Evolutionary conservation across 2,888 invertebrate genomes (phyloP), one percentile per base, ranked within the genome.

Genomic region (Salticus scenicus): DNA sequence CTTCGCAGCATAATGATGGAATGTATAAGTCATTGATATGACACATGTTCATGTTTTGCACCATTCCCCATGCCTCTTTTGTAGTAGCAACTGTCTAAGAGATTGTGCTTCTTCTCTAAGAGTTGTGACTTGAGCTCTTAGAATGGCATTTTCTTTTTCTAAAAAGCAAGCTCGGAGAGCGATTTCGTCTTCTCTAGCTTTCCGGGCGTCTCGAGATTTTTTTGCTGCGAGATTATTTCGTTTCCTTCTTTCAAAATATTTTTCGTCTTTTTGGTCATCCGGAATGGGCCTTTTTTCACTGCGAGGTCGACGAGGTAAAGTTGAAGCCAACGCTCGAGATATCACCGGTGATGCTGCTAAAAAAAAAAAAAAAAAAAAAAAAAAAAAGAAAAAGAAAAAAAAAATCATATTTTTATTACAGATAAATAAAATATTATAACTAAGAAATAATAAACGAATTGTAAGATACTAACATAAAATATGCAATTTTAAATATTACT

Each of bases 171-270:
- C 97, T 73, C 95, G 93, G 90, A 96, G 93, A 0, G 97, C 97
- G 89, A 97, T 95, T 91, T 96, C 95, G 91, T 97, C 97, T 90
- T 97, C 97, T 33, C 97, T 92, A 71, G 96, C 93, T 91, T 97
- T 95, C 30, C 97, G 92, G 0, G 96, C 96, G 91, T 97, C 97
- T 33, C 97, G 92, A 0, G 96, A 96, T 91, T 97, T 97, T 91
- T 97, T 97, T 0, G 97, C 97, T 0, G 97, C 97, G 90, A 96
- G 94, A 91, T 97, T 97, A 91, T 97, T 97, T 10, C 97, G 92
- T 90, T 95, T 94, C 84, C 97, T 92, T 66, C 97, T 92, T 91
- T 97, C 97, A 91, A 94, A 97, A 91, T 97, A 97, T 91, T 96
- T 96, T 87, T 95, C 95, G 89, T 97, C 97, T 90, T 97, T 97